A percentile compares a stretch with the other conserved stretches of the same genome.
Evolutionary conservation across 1,140 invertebrate species (phyloP).

Genomic region (Mamestra configurata): DNA sequence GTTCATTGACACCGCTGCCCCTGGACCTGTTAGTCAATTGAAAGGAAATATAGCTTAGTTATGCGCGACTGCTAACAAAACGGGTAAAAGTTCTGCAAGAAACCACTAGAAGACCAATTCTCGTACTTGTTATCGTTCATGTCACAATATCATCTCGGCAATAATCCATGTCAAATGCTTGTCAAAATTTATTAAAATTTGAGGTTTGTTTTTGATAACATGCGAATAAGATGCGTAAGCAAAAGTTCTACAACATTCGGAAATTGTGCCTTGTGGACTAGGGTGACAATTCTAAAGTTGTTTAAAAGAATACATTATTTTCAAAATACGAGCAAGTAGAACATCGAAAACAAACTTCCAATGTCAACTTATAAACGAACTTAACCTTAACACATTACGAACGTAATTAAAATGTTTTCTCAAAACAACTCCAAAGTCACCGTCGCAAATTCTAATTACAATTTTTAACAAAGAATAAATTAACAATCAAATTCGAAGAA

Average conservation of each 20-base stretch:
- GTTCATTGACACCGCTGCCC: slow-evolving; percentile 13
- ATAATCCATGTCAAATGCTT: too few species aligned
- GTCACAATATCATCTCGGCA: too few species aligned
- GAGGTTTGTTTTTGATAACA: too few species aligned
- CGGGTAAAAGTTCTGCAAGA: too few species aligned
- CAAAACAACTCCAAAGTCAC: background rate
- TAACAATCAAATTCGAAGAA: slow-evolving; percentile 3
- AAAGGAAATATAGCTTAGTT: background rate
- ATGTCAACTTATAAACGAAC: background rate
- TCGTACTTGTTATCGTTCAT: too few species aligned
- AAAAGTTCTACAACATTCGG: too few species aligned
- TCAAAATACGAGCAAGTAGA: background rate
- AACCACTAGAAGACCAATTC: too few species aligned
- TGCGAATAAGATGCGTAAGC: too few species aligned
- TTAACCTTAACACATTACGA: background rate
- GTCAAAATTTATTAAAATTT: too few species aligned
- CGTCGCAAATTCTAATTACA: background rate
- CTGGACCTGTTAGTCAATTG: background rate
- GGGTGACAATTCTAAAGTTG: too few species aligned
- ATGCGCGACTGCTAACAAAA: background rate
- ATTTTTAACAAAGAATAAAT: background rate
- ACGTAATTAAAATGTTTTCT: background rate
- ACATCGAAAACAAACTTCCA: background rate
- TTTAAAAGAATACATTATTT: background rate
- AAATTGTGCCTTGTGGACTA: too few species aligned